phyloP scores from a whole-genome alignment of 2,113 vertebrate species.

The Ptilonorhynchus violaceus region DNA sequence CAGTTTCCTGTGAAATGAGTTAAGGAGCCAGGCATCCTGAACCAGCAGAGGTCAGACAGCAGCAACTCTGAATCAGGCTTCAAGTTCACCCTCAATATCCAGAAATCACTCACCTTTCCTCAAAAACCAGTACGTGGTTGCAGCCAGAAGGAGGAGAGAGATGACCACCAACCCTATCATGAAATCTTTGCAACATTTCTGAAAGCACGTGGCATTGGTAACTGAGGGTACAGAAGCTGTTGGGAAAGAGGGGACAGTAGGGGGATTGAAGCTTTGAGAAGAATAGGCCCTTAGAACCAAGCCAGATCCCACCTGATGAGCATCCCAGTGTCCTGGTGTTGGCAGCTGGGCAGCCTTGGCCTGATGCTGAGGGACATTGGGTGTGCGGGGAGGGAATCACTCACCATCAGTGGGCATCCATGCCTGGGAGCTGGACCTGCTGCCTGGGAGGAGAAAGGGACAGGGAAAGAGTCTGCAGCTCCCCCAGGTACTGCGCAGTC shows the following conservation, averaged over 20 bases:
- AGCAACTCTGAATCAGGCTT: too few relatives aligned
- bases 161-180: too few relatives aligned
- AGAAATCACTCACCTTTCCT: background rate
- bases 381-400: background rate
- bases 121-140: background rate
- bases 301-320: fast-evolving
- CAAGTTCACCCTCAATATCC: too few relatives aligned
- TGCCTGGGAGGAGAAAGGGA: background rate
- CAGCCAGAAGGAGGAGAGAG: background rate
- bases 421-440: background rate
- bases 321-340: fast-evolving
- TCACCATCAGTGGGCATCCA: background rate
- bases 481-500: background rate
- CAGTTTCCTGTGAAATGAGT: too few relatives aligned
- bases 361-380: background rate
- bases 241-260: background rate
- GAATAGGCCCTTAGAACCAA: too few relatives aligned
- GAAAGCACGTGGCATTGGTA: too few relatives aligned
- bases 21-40: too few relatives aligned
- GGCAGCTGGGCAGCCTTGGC: too few relatives aligned
- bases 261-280: too few relatives aligned
- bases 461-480: background rate
- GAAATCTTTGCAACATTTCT: too few relatives aligned
- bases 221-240: background rate
- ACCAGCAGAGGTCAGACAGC: too few relatives aligned